Percentiles rank a stretch among this genome's conserved stretches.
phyloP scores from a whole-genome alignment of 2,888 invertebrate species.

The Deilephila elpenor region DNA sequence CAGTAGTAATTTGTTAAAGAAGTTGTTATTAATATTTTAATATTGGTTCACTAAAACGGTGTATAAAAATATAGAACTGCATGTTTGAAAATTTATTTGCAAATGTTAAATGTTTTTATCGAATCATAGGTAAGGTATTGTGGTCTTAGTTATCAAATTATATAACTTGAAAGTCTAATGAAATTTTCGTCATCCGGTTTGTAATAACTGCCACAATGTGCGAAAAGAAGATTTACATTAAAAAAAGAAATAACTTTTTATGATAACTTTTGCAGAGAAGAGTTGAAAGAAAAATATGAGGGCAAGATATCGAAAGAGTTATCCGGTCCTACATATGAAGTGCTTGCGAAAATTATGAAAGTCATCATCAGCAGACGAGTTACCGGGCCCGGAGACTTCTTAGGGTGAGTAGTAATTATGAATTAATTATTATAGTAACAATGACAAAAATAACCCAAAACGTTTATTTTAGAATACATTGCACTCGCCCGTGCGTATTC shows the following conservation, averaged over 20 bases:
- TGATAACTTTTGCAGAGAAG: constrained; percentile 86
- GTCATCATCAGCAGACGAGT: constrained; percentile 96
- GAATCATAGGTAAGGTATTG: neutral
- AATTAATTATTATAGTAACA: neutral
- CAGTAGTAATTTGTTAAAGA: no score
- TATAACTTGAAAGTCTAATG: neutral
- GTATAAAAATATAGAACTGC: neutral
- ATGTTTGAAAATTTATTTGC: neutral
- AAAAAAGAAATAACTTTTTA: no score
- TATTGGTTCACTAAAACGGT: no score
- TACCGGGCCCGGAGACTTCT: constrained; percentile 96
- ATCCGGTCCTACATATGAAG: constrained; percentile 97
- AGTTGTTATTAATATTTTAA: no score
- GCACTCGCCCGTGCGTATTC: no score
- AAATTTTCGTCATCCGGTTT: no score
- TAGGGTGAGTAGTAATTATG: constrained; percentile 87
- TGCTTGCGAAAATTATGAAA: constrained; percentile 98
- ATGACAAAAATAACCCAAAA: neutral
- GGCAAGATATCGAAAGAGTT: constrained; percentile 95
- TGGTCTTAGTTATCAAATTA: no score
- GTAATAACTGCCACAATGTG: no score
- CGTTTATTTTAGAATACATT: no score
- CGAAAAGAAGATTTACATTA: no score
- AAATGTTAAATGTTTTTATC: neutral
- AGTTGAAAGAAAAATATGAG: constrained; percentile 96